Base-by-base conservation (phyloP, 2,797 vertebrate genomes). In the Nasua narica region DNA sequence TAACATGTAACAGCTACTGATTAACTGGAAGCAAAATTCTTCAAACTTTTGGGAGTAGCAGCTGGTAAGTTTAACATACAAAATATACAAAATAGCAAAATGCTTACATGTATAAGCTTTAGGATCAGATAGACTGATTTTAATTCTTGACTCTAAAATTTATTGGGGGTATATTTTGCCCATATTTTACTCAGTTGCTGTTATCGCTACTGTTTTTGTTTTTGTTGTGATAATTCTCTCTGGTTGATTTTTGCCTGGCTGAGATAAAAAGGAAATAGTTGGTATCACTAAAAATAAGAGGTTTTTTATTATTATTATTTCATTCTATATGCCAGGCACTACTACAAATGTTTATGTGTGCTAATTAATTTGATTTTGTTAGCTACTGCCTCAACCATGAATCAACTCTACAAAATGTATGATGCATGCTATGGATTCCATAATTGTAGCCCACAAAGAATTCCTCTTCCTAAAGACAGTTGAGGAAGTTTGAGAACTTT, bases 101-200 rank as follows among this genome's bases (percentile, higher is more conserved):
- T 35, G 14, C 69, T 93, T 92, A 40, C 43, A 19, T 23, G 35
- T 46, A 58, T n/a, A 23, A 50, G 2, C 18, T 50, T 62, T 25
- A 43, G 29, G n/a, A 67, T 88, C 46, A 77, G 23, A 32, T 2
- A 90, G 50, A 77, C 2, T 86, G 23, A 87, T 52, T 78, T 50
- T 74, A 37, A 90, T 70, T 70, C 2, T 92, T 86, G 46, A n/a
- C 27, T 96, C 19, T 90, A 35, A 91, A 91, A 94, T 81, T 60
- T 74, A 85, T 7, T 40, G 29, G 16, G 27, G 2, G 32, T 32
- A 56, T 69, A 40, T 87, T 90, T 90, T 70, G 2, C 37, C 14
- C 14, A n/a, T 62, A 56, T 87, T 90, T 72, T 48, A 29, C 43
- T 89, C 21, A 90, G 2, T 15, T 35, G 21, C 13, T 82, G 0